A percentile compares a stretch with the other conserved stretches of the same genome.
phyloP scores from a whole-genome alignment of 2,888 invertebrate genomes.

The Glyphotaelius pellucidus region DNA sequence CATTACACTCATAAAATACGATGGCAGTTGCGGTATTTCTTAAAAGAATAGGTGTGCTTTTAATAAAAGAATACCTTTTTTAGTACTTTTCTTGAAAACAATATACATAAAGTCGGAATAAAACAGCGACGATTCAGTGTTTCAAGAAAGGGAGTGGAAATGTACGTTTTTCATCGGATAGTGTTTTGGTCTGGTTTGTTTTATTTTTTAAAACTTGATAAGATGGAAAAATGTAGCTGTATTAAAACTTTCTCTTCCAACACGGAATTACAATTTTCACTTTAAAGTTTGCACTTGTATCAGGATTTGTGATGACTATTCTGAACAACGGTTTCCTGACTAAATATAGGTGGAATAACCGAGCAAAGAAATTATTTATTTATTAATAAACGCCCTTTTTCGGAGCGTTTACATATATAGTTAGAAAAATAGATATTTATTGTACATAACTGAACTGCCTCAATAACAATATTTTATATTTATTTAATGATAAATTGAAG shows the following conservation, averaged over 20 bases:
- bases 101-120: conserved; percentile 7
- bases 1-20: neutral
- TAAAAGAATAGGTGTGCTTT: neutral
- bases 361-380: too few relatives aligned
- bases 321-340: too few relatives aligned
- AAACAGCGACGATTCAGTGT: neutral
- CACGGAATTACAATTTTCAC: neutral
- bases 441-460: too few relatives aligned
- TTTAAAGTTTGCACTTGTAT: neutral
- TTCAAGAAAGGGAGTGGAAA: neutral
- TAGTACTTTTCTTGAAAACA: conserved; percentile 4
- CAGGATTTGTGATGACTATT: neutral
- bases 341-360: too few relatives aligned
- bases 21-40: neutral
- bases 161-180: neutral
- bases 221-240: neutral
- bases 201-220: neutral
- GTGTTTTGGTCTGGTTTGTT: neutral
- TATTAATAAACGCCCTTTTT: too few relatives aligned
- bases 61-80: conserved; percentile 5
- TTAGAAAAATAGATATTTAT: too few relatives aligned
- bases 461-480: too few relatives aligned
- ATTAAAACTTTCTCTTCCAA: neutral
- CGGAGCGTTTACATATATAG: too few relatives aligned
- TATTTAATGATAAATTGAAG: too few relatives aligned